Conservation (phyloP, 1,140 invertebrate species). For the Mylabris phalerata region DNA sequence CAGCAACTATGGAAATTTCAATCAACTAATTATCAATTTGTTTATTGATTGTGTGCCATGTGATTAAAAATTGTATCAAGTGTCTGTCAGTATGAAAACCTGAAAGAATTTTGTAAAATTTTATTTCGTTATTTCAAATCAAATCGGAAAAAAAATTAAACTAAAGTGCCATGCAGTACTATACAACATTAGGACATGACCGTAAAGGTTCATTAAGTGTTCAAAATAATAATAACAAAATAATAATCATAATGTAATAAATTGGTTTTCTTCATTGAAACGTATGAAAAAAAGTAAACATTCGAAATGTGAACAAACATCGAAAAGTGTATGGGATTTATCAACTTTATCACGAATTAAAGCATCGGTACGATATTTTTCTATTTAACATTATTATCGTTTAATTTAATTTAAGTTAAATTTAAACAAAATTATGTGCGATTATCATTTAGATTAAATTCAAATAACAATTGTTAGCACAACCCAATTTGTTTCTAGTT, state of each 20-base stretch:
- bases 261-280: constrained; percentile 70
- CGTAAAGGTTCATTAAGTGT: constrained; percentile 30
- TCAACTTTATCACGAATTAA: constrained; percentile 16
- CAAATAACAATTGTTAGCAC: too few species aligned
- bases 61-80: neutral
- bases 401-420: too few species aligned
- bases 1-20: too few species aligned
- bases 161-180: constrained; percentile 23
- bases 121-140: neutral
- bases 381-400: neutral
- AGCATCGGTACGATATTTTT: constrained; percentile 4
- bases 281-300: constrained; percentile 48
- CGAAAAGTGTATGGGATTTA: constrained; percentile 58
- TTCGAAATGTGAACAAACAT: constrained; percentile 25
- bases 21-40: too few species aligned
- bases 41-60: neutral
- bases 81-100: neutral
- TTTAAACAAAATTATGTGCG: too few species aligned
- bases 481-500: neutral
- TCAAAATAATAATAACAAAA: constrained; percentile 22
- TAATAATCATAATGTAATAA: constrained; percentile 47
- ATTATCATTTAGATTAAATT: too few species aligned
- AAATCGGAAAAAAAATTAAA: neutral
- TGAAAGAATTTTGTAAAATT: neutral
- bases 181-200: constrained; percentile 27